Evolutionary conservation across 2,888 invertebrate species (phyloP).

Genomic region (Cheiracanthium punctorium): DNA sequence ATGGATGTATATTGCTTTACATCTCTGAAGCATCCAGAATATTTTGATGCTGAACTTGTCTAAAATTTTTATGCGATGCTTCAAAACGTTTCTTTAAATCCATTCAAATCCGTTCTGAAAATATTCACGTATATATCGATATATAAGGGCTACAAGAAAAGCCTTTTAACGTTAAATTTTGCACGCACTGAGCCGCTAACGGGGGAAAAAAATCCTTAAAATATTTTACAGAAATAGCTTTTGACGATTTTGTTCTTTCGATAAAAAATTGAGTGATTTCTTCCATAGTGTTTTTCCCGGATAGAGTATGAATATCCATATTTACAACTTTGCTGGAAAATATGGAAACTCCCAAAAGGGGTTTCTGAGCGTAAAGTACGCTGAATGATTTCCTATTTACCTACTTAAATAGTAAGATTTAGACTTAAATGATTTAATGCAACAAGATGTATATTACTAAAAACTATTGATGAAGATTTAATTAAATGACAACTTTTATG

Average conservation of each 20-base stretch:
- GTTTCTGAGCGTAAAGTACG: too few species aligned
- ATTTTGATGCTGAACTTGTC: conserved; percentile 46
- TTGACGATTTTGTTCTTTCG: background rate
- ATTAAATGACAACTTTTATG: too few species aligned
- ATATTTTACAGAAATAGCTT: conserved; percentile 16
- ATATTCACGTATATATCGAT: conserved; percentile 45
- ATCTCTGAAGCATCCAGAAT: conserved; percentile 50
- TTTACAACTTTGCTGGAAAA: too few species aligned
- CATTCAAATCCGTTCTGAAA: conserved; percentile 61
- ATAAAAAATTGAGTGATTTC: conserved; percentile 23
- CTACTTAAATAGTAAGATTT: too few species aligned
- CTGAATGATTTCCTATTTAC: too few species aligned
- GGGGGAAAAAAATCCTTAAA: conserved; percentile 21
- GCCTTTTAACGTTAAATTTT: conserved; percentile 67
- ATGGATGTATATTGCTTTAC: conserved; percentile 59
- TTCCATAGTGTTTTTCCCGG: background rate
- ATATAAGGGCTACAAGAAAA: conserved; percentile 58
- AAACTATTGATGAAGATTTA: too few species aligned
- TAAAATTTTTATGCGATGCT: conserved; percentile 53
- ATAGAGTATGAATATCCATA: too few species aligned
- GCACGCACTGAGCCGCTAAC: conserved; percentile 45
- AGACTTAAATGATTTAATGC: too few species aligned
- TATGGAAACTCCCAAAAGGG: too few species aligned
- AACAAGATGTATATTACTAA: too few species aligned
- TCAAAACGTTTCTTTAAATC: conserved; percentile 68